Evolutionary conservation across 2,797 vertebrate species (phyloP).

Genomic region (Anguilla pacifica): DNA sequence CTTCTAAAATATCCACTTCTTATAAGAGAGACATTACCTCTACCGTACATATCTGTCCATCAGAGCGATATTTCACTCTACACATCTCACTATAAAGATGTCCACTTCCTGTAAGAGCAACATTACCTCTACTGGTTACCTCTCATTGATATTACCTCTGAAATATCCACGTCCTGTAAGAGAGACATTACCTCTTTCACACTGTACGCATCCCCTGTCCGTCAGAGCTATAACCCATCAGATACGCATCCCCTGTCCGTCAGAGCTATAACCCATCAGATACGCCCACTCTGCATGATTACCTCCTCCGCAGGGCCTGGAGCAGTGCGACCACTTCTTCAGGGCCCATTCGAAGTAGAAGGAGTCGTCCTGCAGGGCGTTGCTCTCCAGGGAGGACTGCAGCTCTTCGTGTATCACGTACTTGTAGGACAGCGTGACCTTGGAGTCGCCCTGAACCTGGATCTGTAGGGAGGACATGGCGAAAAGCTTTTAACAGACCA

Average conservation of each 20-base stretch:
- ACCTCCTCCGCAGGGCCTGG: conserved; percentile 94
- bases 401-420: conserved; percentile 92
- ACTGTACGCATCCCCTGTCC: background rate
- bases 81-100: background rate
- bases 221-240: background rate
- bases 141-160: background rate
- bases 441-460: conserved; percentile 79
- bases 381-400: conserved; percentile 83
- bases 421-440: conserved; percentile 89
- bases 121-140: too few relatives aligned
- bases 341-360: conserved; percentile 90
- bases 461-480: conserved; percentile 69
- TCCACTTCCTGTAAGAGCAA: background rate
- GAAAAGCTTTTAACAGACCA: background rate
- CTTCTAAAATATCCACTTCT: background rate
- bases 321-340: conserved; percentile 95
- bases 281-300: conserved; percentile 41
- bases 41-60: background rate
- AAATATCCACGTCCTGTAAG: background rate
- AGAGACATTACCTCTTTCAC: background rate
- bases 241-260: background rate
- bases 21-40: background rate
- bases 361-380: conserved; percentile 88
- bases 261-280: background rate
- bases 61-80: background rate